Percentiles rank a stretch among this genome's conserved stretches.
Evolutionary conservation across 2,113 vertebrate species (phyloP).

Genomic region (Sander vitreus): DNA sequence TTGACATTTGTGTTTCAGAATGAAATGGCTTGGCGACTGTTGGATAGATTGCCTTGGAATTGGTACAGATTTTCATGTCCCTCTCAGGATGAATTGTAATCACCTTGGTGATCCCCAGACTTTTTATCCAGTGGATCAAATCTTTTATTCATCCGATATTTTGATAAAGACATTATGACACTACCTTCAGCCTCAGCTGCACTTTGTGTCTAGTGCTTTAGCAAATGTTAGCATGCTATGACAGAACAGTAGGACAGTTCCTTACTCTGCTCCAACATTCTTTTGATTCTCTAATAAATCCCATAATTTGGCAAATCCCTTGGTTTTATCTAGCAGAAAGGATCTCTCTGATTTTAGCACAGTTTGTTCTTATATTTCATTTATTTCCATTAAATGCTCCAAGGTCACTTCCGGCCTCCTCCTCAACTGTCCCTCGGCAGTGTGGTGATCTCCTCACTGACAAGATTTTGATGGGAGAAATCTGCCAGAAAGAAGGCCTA

Average conservation of each 20-base stretch:
- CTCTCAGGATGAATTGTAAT: neutral
- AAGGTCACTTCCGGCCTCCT: neutral
- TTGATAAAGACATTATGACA: neutral
- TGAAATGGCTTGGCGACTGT: neutral
- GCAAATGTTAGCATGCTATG: neutral
- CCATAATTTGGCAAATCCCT: constrained; percentile 9
- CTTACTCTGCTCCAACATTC: neutral
- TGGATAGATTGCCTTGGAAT: neutral
- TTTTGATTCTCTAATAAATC: neutral
- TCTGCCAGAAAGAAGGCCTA: constrained; percentile 2
- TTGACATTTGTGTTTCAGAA: neutral
- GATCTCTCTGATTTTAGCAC: constrained; percentile 6
- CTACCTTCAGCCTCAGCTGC: neutral
- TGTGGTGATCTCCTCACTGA: neutral
- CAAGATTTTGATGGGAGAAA: constrained; percentile 5
- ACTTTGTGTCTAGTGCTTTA: neutral
- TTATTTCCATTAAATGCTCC: constrained; percentile 7
- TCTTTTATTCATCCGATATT: neutral
- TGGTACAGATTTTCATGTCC: neutral
- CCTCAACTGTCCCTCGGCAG: neutral
- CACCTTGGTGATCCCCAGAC: neutral
- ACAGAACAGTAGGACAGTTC: neutral
- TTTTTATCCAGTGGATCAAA: neutral
- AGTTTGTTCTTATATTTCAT: constrained; percentile 10
- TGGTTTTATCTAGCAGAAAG: constrained; percentile 12